phyloP scores from a whole-genome alignment of 2,113 vertebrate species.

The Hystrix cristata region DNA sequence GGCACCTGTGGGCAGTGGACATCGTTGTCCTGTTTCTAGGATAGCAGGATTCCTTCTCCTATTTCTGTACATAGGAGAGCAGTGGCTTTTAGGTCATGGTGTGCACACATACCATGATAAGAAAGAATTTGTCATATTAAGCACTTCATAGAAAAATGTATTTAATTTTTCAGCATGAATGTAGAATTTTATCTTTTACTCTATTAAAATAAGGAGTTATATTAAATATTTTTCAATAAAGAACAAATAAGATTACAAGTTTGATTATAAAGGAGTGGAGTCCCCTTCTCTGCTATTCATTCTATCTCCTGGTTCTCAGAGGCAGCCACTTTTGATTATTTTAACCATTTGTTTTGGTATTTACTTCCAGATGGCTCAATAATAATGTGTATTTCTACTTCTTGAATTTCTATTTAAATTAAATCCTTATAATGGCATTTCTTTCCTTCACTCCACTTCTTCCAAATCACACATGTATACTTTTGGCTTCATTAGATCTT shows the following conservation, averaged over 20 bases:
- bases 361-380: background rate
- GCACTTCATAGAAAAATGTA: background rate
- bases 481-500: background rate
- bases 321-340: background rate
- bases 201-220: background rate
- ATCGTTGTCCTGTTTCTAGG: background rate
- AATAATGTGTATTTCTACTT: background rate
- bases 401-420: background rate
- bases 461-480: background rate
- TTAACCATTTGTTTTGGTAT: background rate
- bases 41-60: background rate
- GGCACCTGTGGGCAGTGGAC: background rate
- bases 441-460: background rate
- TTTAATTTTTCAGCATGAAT: background rate
- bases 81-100: background rate
- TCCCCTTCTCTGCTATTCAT: too few relatives aligned
- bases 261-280: background rate
- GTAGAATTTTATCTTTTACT: slow-evolving; percentile 7
- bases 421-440: background rate
- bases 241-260: background rate
- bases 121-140: background rate
- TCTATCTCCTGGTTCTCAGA: background rate
- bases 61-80: background rate
- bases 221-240: background rate
- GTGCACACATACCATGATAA: background rate